phyloP scores from a whole-genome alignment of 2,797 vertebrate species.

The Agapornis canus region DNA sequence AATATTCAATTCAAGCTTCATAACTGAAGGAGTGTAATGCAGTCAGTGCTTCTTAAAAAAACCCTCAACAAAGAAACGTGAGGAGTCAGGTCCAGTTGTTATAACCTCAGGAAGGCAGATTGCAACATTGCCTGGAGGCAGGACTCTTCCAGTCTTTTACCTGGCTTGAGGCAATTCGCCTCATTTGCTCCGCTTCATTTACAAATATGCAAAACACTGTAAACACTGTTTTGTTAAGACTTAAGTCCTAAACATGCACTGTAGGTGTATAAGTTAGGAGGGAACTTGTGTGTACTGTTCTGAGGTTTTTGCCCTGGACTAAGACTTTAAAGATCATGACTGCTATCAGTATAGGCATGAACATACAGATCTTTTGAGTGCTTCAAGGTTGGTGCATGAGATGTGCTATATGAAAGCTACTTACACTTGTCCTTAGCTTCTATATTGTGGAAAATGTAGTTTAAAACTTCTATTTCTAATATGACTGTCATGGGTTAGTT shows the following conservation, averaged over 20 bases:
- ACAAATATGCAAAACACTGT: neutral
- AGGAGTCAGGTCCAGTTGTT: neutral
- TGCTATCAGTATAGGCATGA: neutral
- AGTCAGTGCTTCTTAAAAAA: neutral
- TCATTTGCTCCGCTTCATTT: neutral
- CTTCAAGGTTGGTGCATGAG: neutral
- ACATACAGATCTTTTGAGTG: neutral
- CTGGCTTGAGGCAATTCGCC: neutral
- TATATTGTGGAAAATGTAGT: neutral
- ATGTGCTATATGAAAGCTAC: neutral
- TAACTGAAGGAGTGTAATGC: neutral
- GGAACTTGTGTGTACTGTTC: neutral
- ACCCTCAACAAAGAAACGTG: neutral
- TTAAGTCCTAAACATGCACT: neutral
- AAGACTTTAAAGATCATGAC: neutral
- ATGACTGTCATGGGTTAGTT: neutral
- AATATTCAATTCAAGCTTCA: neutral
- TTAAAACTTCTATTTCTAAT: neutral
- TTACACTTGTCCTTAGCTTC: neutral
- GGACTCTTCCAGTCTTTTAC: neutral
- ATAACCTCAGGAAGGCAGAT: neutral
- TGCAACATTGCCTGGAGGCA: neutral
- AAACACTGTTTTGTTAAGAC: neutral
- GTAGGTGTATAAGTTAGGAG: neutral
- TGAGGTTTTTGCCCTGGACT: neutral